phyloP scores from a whole-genome alignment of 2,113 vertebrate genomes.

The Chionis minor region DNA sequence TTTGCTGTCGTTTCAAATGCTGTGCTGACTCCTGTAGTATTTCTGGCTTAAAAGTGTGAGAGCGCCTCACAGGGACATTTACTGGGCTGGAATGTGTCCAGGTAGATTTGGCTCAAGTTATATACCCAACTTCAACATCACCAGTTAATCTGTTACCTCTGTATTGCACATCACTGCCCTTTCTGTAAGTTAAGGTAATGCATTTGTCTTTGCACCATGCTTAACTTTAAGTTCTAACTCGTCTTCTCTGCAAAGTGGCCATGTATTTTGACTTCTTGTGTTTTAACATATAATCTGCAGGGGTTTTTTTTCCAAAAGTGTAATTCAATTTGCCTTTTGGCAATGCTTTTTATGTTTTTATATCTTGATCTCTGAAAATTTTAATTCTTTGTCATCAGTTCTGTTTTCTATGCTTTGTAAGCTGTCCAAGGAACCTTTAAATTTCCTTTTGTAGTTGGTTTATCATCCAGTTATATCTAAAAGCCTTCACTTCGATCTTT shows the following conservation, averaged over 20 bases:
- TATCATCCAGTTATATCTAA: not conserved
- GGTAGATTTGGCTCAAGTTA: not conserved
- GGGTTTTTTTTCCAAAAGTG: not conserved
- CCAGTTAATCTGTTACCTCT: slow-evolving; percentile 12
- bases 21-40: not conserved
- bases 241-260: not conserved
- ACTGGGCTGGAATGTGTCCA: not conserved
- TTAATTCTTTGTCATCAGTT: not conserved
- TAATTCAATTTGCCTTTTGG: not conserved
- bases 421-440: not conserved
- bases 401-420: not conserved
- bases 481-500: not conserved
- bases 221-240: not conserved
- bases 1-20: not conserved
- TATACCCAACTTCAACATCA: not conserved
- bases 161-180: not conserved
- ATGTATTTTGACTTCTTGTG: not conserved
- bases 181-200: not conserved
- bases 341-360: not conserved
- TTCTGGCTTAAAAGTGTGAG: not conserved
- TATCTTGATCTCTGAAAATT: not conserved
- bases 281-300: not conserved
- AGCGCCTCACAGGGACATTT: not conserved
- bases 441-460: not conserved
- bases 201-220: not conserved